These are phyloP conservation scores for Tetragnatha montana DNA, from an alignment of 2,888 invertebrate species.

Conservation along the genomic window DNA sequence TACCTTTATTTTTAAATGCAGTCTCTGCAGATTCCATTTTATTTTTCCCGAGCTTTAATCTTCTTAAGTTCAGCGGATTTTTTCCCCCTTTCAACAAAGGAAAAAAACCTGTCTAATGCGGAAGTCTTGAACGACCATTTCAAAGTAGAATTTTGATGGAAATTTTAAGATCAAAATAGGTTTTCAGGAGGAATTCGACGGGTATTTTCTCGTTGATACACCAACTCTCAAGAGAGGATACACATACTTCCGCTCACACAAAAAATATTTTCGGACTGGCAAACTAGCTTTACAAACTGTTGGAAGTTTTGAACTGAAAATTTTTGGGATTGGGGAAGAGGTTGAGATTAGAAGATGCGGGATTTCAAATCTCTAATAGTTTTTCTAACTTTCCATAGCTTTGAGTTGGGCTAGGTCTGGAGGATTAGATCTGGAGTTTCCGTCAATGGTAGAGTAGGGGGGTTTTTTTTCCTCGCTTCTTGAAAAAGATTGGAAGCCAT, in stretches of 20 bases:
- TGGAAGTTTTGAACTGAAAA: not conserved
- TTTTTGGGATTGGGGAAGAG: not conserved
- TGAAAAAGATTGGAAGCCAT: not conserved
- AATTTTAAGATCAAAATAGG: not conserved
- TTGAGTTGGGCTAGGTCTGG: not conserved
- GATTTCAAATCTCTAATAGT: not conserved
- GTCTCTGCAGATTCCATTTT: not conserved
- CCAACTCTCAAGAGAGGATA: not conserved
- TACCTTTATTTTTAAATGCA: not conserved
- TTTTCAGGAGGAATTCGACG: not conserved
- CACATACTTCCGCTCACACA: not conserved
- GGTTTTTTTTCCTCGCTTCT: not conserved
- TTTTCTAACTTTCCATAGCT: not conserved
- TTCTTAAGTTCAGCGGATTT: not conserved
- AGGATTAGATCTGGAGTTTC: not conserved
- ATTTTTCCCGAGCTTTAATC: not conserved
- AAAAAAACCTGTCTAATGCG: not conserved
- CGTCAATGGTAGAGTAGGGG: not conserved
- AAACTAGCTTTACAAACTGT: not conserved
- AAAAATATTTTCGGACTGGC: not conserved
- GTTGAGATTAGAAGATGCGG: not conserved
- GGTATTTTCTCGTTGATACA: not conserved
- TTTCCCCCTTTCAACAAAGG: not conserved
- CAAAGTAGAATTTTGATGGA: conserved; percentile 1
- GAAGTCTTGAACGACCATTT: not conserved